These are phyloP conservation scores for Spongilla lacustris DNA, from an alignment of 37 sponge, comb jelly and placozoan genomes.

Conservation along the genomic window DNA sequence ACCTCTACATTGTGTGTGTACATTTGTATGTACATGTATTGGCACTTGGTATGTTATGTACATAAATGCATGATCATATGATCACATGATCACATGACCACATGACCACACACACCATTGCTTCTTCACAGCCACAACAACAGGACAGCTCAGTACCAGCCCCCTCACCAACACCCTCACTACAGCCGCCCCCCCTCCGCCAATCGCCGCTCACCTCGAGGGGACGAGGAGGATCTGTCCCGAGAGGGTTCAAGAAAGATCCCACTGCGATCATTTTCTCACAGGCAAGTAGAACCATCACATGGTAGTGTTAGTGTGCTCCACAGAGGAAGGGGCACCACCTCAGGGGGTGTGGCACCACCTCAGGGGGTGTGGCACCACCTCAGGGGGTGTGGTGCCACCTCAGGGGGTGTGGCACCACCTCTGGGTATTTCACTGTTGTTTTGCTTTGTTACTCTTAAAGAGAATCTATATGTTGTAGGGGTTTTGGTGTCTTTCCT, in stretches of 20 bases:
- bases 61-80: no score
- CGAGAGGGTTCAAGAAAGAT: slow-evolving; percentile 18
- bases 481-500: no score
- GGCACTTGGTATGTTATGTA: neutral
- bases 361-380: no score
- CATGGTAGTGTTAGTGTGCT: no score
- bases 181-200: slow-evolving; percentile 59
- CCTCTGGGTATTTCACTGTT: no score
- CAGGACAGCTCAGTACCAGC: slow-evolving; percentile 74
- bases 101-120: neutral
- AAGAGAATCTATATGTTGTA: no score
- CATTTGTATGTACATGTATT: neutral
- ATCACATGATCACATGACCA: neutral
- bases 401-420: no score
- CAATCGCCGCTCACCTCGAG: slow-evolving; percentile 27
- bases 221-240: slow-evolving; percentile 24
- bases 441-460: no score
- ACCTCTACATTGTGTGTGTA: neutral
- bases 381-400: no score
- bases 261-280: slow-evolving; percentile 74
- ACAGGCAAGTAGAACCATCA: no score
- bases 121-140: slow-evolving; percentile 82
- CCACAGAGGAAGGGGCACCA: no score
- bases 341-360: no score
- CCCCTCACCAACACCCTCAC: slow-evolving; percentile 55